A percentile compares a stretch with the other conserved stretches of the same genome.
phyloP scores from a whole-genome alignment of 2,113 vertebrate species.

The Mormyrus iriodes region DNA sequence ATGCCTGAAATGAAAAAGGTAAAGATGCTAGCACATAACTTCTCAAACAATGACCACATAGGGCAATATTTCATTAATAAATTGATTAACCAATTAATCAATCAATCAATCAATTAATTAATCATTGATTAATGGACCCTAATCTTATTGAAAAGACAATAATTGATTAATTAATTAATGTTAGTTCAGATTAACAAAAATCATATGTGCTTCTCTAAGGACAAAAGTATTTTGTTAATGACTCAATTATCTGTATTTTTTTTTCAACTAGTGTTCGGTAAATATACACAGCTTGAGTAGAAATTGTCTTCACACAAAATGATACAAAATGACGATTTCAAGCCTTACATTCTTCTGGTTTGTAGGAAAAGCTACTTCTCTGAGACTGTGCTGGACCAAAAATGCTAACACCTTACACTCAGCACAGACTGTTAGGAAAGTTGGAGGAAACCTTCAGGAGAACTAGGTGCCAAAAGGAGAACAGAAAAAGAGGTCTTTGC shows the following conservation, averaged over 20 bases:
- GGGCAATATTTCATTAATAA: neutral
- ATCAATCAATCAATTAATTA: neutral
- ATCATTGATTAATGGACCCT: neutral
- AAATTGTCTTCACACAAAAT: neutral
- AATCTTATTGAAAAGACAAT: too few relatives aligned
- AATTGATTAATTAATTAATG: neutral
- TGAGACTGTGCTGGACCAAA: neutral
- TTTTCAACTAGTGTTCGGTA: neutral
- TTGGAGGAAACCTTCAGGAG: neutral
- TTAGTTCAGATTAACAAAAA: neutral
- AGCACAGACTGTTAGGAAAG: neutral
- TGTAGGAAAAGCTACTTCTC: neutral
- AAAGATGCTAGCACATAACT: neutral
- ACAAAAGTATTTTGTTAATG: neutral
- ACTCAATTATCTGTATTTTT: neutral
- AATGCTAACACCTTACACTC: neutral
- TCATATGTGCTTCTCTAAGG: neutral
- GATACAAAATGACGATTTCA: neutral
- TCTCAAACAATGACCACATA: neutral
- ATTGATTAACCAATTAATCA: neutral
- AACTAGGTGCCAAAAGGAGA: neutral
- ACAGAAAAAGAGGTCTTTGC: too few relatives aligned
- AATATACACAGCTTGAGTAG: neutral
- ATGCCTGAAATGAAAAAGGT: neutral
- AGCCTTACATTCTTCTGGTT: neutral